Base-by-base conservation (phyloP, 1,140 invertebrate species). In the Drosophila tsacasi region DNA sequence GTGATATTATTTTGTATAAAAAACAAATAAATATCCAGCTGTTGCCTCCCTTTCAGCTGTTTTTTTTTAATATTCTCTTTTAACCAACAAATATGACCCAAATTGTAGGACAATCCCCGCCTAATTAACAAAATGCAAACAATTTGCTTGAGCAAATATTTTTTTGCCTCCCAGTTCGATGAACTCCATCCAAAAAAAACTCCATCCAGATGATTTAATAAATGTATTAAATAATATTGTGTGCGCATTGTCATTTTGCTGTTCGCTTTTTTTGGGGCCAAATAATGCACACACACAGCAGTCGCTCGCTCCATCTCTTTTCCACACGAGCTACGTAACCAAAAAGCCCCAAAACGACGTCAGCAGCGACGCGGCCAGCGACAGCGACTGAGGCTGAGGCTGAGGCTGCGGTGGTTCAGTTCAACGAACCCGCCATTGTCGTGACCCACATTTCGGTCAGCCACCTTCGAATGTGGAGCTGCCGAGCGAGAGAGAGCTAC, bases 381-480 rank as follows among this genome's bases (percentile, higher is more conserved):
- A 54, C 73, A 23, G 54, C 63, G 60, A 62, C 81, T 47, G 87
- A 57, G 73, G 71, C 83, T 19, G 67, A 44, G 69, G 69, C 84
- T 81, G 74, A 72, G 85, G 69, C 77, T 50, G 77, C 78, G 75
- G 79, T 63, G 81, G 85, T 79, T 81, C 77, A 93, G 92, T 93
- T 93, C 92, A 93, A 90, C 90, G 92, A 93, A 93, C 92, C 81
- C 78, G 76, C 87, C 91, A 93, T 93, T 93, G 92, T 93, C 92
- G 92, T 93, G 92, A 93, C 92, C 92, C 82, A 93, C 74, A 79
- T 93, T 92, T 91, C 91, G 92, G 91, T 93, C 92, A 92, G 71
- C 89, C 78, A 93, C 92, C 92, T 92, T 84, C 81, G 76, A 91
- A 92, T 92, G 83, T 92, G 77, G 91, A 92, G 91, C 91, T 92